Percentiles rank a stretch among this genome's conserved stretches.
These are phyloP conservation scores for Oreortyx pictus DNA, from an alignment of 2,797 vertebrate genomes.

Conservation along the genomic window DNA sequence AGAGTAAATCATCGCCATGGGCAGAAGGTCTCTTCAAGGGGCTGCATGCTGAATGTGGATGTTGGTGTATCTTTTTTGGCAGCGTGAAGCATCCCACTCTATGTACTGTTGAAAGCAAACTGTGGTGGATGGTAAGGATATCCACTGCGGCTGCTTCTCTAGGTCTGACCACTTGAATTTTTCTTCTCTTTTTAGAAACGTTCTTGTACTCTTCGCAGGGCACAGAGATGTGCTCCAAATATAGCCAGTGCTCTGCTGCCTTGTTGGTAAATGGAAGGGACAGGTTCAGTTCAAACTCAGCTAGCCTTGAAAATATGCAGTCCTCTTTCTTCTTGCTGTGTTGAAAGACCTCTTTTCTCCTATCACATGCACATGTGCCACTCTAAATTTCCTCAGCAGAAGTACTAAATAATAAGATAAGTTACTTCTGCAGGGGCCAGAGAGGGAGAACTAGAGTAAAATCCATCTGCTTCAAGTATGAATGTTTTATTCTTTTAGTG, in stretches of 20 bases:
- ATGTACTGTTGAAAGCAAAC: neutral
- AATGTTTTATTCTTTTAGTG: neutral
- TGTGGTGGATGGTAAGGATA: neutral
- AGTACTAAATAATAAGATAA: neutral
- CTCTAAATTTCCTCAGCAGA: neutral
- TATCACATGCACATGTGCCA: fast-evolving
- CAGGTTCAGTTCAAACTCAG: neutral
- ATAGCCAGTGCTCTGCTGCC: neutral
- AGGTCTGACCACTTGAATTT: neutral
- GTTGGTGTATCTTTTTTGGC: neutral
- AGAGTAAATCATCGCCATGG: fast-evolving
- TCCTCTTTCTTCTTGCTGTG: neutral
- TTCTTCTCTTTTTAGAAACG: constrained; percentile 28
- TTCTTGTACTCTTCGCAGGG: neutral
- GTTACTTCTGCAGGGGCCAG: neutral
- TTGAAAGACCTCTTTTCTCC: neutral
- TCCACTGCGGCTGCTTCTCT: neutral
- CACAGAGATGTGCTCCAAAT: neutral
- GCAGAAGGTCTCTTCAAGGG: neutral
- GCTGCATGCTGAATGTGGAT: neutral
- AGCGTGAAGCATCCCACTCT: fast-evolving
- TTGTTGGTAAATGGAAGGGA: neutral
- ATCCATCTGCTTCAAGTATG: constrained; percentile 1
- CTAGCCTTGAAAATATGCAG: neutral
- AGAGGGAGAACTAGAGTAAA: constrained; percentile 5